Evolutionary conservation across 2,113 vertebrate species (phyloP).

Genomic region (Furnarius figulus): DNA sequence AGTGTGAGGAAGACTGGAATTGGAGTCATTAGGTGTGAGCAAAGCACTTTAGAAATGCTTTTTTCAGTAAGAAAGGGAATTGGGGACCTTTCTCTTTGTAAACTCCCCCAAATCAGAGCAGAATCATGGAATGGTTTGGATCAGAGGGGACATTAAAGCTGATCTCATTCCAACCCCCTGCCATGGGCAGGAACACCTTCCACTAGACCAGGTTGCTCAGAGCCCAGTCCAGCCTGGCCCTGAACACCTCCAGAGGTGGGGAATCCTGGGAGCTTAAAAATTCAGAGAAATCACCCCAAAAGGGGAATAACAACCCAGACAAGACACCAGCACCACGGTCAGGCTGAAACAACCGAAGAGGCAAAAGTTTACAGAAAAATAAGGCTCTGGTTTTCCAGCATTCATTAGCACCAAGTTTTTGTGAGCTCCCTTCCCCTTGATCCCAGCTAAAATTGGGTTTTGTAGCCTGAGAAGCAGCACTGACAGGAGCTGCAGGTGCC

Average conservation of each 20-base stretch:
- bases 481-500: not conserved
- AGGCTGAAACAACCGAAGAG: not conserved
- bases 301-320: not conserved
- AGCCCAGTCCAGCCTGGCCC: not conserved
- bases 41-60: not conserved
- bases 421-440: not conserved
- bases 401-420: not conserved
- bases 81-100: not conserved
- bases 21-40: not conserved
- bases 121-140: not conserved
- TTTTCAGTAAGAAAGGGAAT: not conserved
- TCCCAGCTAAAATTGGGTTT: not conserved
- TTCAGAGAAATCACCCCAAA: not conserved
- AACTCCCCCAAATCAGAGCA: not conserved
- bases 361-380: not conserved
- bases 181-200: not conserved
- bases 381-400: not conserved
- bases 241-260: not conserved
- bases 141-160: not conserved
- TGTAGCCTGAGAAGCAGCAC: not conserved
- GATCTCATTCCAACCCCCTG: not conserved
- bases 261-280: not conserved
- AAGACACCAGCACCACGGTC: rapidly evolving
- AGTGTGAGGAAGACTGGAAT: not conserved
- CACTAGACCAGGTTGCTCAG: not conserved